Conservation (phyloP, 2,797 vertebrate genomes). For the Tokudaia tokunoshimensis region DNA sequence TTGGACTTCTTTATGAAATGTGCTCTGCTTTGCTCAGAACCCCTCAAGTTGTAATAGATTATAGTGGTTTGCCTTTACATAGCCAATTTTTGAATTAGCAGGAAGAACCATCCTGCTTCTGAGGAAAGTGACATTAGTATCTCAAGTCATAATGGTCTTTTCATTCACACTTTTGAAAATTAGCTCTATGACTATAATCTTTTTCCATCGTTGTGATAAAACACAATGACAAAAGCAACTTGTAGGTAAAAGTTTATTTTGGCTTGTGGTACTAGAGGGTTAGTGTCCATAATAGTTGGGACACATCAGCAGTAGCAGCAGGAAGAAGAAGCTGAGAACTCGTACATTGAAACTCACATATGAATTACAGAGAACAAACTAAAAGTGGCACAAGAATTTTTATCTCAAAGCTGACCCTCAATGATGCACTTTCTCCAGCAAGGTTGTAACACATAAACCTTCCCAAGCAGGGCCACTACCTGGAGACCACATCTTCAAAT, state of each 20-base stretch:
- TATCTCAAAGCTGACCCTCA: neutral
- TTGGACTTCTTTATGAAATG: neutral
- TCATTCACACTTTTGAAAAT: neutral
- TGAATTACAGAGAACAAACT: neutral
- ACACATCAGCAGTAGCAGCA: neutral
- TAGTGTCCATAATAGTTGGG: too few relatives aligned
- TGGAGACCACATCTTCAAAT: neutral
- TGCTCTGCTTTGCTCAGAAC: neutral
- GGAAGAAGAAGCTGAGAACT: neutral
- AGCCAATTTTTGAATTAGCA: neutral
- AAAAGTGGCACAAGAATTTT: neutral
- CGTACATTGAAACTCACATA: neutral
- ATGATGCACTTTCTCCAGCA: neutral
- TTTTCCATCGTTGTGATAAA: neutral
- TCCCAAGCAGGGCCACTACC: neutral
- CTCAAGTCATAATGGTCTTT: neutral
- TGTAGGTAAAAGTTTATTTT: neutral
- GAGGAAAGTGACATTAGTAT: too few relatives aligned
- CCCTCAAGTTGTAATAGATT: neutral
- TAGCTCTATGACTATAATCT: neutral
- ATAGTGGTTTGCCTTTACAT: neutral
- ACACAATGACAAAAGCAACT: neutral
- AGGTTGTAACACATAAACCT: neutral
- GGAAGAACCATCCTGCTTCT: too few relatives aligned
- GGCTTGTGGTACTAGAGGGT: neutral